phyloP scores from a whole-genome alignment of 2,888 invertebrate genomes.

The Ophion ventricosus region DNA sequence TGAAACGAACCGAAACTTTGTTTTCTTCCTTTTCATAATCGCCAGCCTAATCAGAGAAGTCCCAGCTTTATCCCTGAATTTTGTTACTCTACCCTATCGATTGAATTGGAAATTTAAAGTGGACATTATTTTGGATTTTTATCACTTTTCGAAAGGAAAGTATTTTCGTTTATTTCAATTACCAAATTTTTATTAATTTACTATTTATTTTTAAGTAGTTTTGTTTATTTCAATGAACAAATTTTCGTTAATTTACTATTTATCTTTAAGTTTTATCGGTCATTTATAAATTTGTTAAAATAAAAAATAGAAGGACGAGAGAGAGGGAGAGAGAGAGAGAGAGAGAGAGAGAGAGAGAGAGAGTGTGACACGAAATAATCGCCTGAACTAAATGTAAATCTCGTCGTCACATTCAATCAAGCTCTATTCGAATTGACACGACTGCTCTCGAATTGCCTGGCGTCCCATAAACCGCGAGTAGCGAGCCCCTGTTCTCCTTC shows the following conservation, averaged over 20 bases:
- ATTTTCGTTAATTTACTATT: not conserved
- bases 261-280: not conserved
- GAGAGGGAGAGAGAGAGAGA: not conserved
- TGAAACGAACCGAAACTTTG: constrained; percentile 25
- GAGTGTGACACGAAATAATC: constrained; percentile 48
- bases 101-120: not conserved
- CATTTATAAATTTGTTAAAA: not conserved
- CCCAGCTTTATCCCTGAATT: not conserved
- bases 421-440: constrained; percentile 71
- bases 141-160: not conserved
- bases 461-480: constrained; percentile 28
- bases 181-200: not conserved
- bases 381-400: constrained; percentile 77
- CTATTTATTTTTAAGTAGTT: not conserved
- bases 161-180: not conserved
- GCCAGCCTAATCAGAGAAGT: not conserved
- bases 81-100: not conserved
- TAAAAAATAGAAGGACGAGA: not conserved
- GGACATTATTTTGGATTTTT: not conserved
- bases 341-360: not conserved
- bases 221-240: not conserved
- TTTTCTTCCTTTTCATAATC: not conserved
- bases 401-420: constrained; percentile 74
- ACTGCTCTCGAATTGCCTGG: constrained; percentile 50
- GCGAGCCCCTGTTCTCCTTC: constrained; percentile 3